These are phyloP conservation scores for Urosaurus nigricauda DNA, from an alignment of 2,797 vertebrate species.

Conservation along the genomic window DNA sequence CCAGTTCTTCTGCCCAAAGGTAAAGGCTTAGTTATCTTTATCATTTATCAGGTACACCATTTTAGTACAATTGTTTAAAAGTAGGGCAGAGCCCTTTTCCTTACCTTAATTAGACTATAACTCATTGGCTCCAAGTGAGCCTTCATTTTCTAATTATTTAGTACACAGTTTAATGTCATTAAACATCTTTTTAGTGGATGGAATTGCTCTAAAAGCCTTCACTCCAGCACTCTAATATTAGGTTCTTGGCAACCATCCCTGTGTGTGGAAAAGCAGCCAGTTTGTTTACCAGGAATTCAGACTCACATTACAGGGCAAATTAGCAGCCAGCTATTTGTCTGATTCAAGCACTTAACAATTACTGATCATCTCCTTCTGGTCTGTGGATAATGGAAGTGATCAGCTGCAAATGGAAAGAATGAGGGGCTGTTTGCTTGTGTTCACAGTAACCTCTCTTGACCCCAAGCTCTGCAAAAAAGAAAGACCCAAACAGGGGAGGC, in stretches of 20 bases:
- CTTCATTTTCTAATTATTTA: slow-evolving; percentile 80
- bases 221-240: slow-evolving; percentile 78
- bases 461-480: slow-evolving; percentile 59
- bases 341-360: slow-evolving; percentile 86
- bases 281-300: slow-evolving; percentile 86
- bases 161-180: slow-evolving; percentile 79
- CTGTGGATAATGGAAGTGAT: slow-evolving; percentile 80
- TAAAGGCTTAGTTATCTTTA: slow-evolving; percentile 62
- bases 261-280: slow-evolving; percentile 76
- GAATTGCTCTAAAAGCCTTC: slow-evolving; percentile 80
- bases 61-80: slow-evolving; percentile 74
- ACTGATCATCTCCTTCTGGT: slow-evolving; percentile 78
- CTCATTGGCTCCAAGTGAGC: slow-evolving; percentile 70
- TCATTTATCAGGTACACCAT: slow-evolving; percentile 69
- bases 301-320: slow-evolving; percentile 82
- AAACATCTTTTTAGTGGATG: slow-evolving; percentile 75
- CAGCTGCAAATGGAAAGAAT: slow-evolving; percentile 76
- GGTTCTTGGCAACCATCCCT: slow-evolving; percentile 81
- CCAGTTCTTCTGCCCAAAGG: slow-evolving; percentile 60
- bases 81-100: slow-evolving; percentile 61
- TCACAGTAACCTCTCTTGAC: slow-evolving; percentile 67
- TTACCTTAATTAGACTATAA: slow-evolving; percentile 77
- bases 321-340: slow-evolving; percentile 84
- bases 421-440: slow-evolving; percentile 70
- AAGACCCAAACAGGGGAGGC: slow-evolving; percentile 60